phyloP scores from a whole-genome alignment of 1,140 invertebrate species.

The Platyscapa corneri region DNA sequence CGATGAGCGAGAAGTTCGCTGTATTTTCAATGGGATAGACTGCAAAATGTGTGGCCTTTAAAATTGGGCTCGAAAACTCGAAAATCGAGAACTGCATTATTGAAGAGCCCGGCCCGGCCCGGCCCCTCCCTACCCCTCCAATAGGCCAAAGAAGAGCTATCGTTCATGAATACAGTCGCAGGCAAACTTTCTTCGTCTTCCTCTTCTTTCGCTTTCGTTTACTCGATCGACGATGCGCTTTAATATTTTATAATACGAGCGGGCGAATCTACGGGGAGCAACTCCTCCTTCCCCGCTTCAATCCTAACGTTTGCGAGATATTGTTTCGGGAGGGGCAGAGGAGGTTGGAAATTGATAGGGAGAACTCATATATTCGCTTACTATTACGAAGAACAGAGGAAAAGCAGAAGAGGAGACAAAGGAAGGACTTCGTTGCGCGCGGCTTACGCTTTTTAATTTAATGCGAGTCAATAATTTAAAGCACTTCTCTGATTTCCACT shows the following conservation, averaged over 20 bases:
- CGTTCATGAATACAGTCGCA: slow-evolving; percentile 54
- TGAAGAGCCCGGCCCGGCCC: slow-evolving; percentile 42
- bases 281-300: slow-evolving; percentile 47
- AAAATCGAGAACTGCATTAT: slow-evolving; percentile 68
- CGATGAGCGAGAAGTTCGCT: background rate
- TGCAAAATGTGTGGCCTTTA: slow-evolving; percentile 56
- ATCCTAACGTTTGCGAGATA: slow-evolving; percentile 60
- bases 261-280: slow-evolving; percentile 51
- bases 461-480: slow-evolving; percentile 64
- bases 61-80: slow-evolving; percentile 60
- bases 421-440: slow-evolving; percentile 50
- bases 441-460: slow-evolving; percentile 62
- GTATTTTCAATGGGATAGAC: background rate
- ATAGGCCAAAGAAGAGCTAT: slow-evolving; percentile 55
- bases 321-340: slow-evolving; percentile 56
- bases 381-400: slow-evolving; percentile 52
- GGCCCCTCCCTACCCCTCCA: background rate
- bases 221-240: slow-evolving; percentile 56
- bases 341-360: slow-evolving; percentile 62
- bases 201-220: slow-evolving; percentile 42
- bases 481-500: slow-evolving; percentile 59
- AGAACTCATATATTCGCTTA: slow-evolving; percentile 57
- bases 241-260: slow-evolving; percentile 62
- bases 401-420: slow-evolving; percentile 58
- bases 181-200: slow-evolving; percentile 31